Evolutionary conservation across 1,140 invertebrate species (phyloP), one percentile per base, ranked within the genome.

Genomic region (Heliconius himera): DNA sequence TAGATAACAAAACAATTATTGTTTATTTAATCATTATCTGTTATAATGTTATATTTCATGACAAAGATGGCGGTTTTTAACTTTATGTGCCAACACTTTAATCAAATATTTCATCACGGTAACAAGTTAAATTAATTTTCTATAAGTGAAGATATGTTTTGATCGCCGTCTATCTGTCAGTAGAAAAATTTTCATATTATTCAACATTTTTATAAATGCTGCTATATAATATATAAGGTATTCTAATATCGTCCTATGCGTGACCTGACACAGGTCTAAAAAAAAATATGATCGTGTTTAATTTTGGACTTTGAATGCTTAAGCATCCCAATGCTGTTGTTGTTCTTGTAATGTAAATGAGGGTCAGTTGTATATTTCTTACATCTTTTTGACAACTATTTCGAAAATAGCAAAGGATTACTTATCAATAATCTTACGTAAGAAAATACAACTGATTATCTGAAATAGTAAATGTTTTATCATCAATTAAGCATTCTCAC

Each of bases 251-350:
- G 83, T 86, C 86, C 86, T 85, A 85, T 77, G 70, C 77, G 82
- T 72, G 86, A 87, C 86, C 85, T 87, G 86, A 85, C 75, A 66
- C 81, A 85, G 86, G 86, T 87, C 86, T 70, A 81, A 84, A 86
- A 86, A 71, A 71, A 81, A 80, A 73, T 73, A 80, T 76, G 13
- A 70, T 54, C 60, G 46, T 72, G 76, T 72, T 72, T 80, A 29
- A 76, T 73, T 46, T 72, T 56, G 76, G 72, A 76, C 66, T n/a
- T 80, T 29, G 74, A 76, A 26, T 73, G 79, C 74, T 80, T 80
- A 80, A 80, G 78, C 74, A 76, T 73, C 54, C 66, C 60, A 77
- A 51, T 71, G 70, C 70, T 77, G 33, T 77, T 77, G 70, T 77
- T 77, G 33, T 71, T 71, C 74, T 76, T 56, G 49, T 51, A 76